Base-by-base conservation (phyloP, 2,113 vertebrate genomes). In the Myiozetetes cayanensis region DNA sequence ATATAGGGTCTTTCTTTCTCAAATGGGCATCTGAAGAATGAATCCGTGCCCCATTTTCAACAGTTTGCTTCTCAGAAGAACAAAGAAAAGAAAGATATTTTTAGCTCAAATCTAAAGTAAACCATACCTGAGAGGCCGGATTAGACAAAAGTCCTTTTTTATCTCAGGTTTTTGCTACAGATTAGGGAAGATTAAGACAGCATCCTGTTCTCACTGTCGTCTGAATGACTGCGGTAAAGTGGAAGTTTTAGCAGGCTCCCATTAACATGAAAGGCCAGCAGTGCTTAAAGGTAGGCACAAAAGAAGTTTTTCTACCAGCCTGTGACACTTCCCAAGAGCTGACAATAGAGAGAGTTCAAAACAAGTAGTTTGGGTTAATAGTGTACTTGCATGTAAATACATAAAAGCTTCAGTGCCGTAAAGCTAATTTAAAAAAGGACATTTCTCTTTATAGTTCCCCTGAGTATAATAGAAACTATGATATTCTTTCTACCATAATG, bases 361-460 rank as follows among this genome's bases (percentile, higher is more conserved):
- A 97, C 62, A 85, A 88, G 56, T 91, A 91, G 89, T 97, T 96
- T 94, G 95, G 97, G 93, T 97, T 98, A 97, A 97, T 96, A 97
- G 97, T 93, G 91, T 97, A 97, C 93, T 97, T 94, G 93, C 92
- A 95, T 97, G 97, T 97, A 97, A 98, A 98, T 97, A 97, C 96
- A 97, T 97, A 96, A 97, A 96, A 97, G 96, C 96, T 97, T 96
- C 92, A 95, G 94, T 43, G 31, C 92, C 5, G 15, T 97, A 97
- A 97, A 98, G 94, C 94, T 97, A 97, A 97, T 97, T 98, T 98
- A 49, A 95, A 98, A 97, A 98, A 91, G 93, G 94, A 97, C 93
- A 97, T 97, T 97, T 97, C 97, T 97, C 96, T 97, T 98, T 97
- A 98, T 94, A 94, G 94, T 87, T 95, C 97, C 96, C 97, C 30